Evolutionary conservation across 2,113 vertebrate genomes (phyloP), one percentile per base, ranked within the genome.

Genomic region (Oncorhynchus gorbuscha): DNA sequence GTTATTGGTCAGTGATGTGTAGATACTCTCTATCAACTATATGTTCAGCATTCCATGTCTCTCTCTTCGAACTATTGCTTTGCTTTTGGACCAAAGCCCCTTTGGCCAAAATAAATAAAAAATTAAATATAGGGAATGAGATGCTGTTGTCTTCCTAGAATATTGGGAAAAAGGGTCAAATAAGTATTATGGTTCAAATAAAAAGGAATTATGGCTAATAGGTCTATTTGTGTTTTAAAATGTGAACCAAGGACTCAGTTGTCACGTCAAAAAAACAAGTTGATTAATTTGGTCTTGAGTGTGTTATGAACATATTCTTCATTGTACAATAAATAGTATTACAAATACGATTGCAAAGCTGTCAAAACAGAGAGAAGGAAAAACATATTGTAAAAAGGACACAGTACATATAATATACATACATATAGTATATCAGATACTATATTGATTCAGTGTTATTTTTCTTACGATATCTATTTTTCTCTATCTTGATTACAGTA

Each of bases 71-170:
- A 87, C 83, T 90, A 79, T 82, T 86, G 89, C 85, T 89, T 91
- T 85, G 84, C 86, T 90, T 78, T 88, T 92, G 93, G 90, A 92
- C 90, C 90, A 91, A 90, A 79, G 83, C 77, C 79, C 72, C 75
- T 74, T 89, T 86, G 88, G 89, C 85, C 89, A 85, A 91, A 92
- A 89, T 73, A 81, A 79, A 75, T 79, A 79, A 75, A 81, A 48
- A 87, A 79, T 1, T 80, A 85, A 85, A 83, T 79, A 83, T 78
- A 81, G 83, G 80, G 78, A 90, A 87, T 87, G 80, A 88, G 88
- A 86, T 83, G 39, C 39, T 45, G 39, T 45, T 45, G 90, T 94
- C 93, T 94, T 94, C 93, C 91, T 90, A 94, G 92, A 94, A 93
- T 92, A 94, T 93, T 90, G 89, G 91, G 90, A 90, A 88, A 62